phyloP scores from a whole-genome alignment of 2,888 invertebrate species.

The Alloplasta piceator region DNA sequence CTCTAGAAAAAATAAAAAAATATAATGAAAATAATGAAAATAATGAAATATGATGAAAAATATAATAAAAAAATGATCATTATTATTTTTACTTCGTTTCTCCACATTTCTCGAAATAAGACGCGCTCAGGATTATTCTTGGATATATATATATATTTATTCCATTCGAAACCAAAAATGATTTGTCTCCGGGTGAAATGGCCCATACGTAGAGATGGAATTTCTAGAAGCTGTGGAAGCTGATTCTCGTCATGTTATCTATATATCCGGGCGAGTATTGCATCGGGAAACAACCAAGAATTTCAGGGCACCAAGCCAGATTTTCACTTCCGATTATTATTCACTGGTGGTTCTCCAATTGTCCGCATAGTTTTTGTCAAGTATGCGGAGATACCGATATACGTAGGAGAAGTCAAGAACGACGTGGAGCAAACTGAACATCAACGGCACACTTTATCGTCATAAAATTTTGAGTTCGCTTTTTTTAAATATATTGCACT shows the following conservation, averaged over 20 bases:
- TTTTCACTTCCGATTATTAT: constrained; percentile 79
- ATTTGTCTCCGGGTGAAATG: neutral
- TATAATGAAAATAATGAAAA: too few species aligned
- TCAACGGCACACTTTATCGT: too few species aligned
- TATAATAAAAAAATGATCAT: too few species aligned
- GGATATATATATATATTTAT: neutral
- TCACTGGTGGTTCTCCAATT: constrained; percentile 70
- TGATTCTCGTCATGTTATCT: constrained; percentile 5
- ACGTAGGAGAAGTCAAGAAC: neutral
- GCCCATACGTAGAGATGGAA: neutral
- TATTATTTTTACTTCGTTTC: neutral
- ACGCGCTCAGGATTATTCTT: neutral
- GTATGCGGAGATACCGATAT: neutral
- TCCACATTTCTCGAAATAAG: too few species aligned
- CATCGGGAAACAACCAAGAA: constrained; percentile 35
- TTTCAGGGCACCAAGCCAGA: constrained; percentile 75
- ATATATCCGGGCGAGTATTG: constrained; percentile 25
- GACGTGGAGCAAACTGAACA: neutral
- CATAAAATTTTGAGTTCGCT: too few species aligned
- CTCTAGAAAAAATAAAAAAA: too few species aligned
- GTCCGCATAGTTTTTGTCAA: constrained; percentile 13
- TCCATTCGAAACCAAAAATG: neutral
- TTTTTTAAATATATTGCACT: too few species aligned
- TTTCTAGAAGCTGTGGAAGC: constrained; percentile 3
- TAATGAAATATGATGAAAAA: too few species aligned